phyloP scores from a whole-genome alignment of 2,113 vertebrate species.

The Ahaetulla prasina region DNA sequence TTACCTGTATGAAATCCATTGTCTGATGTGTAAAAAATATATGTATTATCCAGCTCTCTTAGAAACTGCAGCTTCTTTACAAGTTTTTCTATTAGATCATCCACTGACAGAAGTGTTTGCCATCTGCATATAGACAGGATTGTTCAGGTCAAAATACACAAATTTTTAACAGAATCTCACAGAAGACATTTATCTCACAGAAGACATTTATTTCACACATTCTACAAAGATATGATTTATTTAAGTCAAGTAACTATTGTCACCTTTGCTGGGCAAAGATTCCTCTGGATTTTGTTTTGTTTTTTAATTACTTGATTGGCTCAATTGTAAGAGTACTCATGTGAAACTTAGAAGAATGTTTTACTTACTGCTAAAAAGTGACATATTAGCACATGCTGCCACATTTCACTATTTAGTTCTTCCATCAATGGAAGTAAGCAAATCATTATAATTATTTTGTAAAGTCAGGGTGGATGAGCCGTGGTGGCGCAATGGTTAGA shows the following conservation, averaged over 20 bases:
- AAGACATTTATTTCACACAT: neutral
- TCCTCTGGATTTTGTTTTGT: neutral
- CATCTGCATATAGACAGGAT: constrained; percentile 71
- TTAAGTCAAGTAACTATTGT: neutral
- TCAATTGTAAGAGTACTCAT: neutral
- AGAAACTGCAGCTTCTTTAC: constrained; percentile 80
- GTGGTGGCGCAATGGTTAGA: no score
- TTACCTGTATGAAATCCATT: constrained; percentile 95
- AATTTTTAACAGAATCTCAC: neutral
- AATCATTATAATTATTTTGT: neutral
- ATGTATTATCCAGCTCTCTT: constrained; percentile 87
- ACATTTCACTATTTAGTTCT: neutral
- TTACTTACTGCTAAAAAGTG: neutral
- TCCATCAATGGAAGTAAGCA: neutral
- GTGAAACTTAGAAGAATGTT: neutral
- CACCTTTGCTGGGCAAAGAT: neutral
- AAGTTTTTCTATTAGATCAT: constrained; percentile 91
- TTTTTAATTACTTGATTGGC: neutral
- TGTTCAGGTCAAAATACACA: neutral
- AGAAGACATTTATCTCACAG: no score
- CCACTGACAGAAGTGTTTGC: constrained; percentile 94
- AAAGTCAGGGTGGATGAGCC: neutral
- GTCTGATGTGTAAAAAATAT: constrained; percentile 94
- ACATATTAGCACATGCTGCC: neutral
- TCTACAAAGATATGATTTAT: neutral